Evolutionary conservation across 2,888 invertebrate species (phyloP), one percentile per base, ranked within the genome.

Genomic region (Melikaiella ostensackeni): DNA sequence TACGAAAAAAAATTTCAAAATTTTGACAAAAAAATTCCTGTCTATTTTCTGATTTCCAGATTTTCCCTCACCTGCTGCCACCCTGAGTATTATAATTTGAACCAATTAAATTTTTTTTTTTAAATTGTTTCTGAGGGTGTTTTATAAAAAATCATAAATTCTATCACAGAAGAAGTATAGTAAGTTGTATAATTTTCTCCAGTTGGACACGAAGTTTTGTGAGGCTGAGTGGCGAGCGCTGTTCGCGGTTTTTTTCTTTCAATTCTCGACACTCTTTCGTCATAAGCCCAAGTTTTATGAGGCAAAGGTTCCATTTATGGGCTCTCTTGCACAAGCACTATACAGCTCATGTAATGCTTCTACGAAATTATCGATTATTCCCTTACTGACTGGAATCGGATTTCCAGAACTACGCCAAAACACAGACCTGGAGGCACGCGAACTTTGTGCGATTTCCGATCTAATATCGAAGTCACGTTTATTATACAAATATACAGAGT

Each of bases 361-460:
- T 27, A 27, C 42, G 42, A 66, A 27, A 66, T 66, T 66, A 66
- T 66, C 42, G 66, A 66, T 66, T 66, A 66, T 66, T 46, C 27
- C 27, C 64, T 16, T 46, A 21, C 27, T 63, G n/a, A 33, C 24
- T 66, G 46, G 42, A 66, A 46, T 66, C 66, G 66, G 21, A 24
- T 27, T 66, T 66, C 42, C 24, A 24, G 42, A 66, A 27, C 19
- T 24, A 66, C 27, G 66, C 24, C 24, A 66, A 64, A 64, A 64
- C 63, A 42, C 8, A 42, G 27, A 11, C 27, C 27, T 46, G 64
- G 64, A 66, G 42, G 42, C 66, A 66, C 46, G 66, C 42, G 19
- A 66, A 42, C 27, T 46, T 24, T 11, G 19, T 0, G 38, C 0
- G 21, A 7, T 21, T 21, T 38, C 13, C 35, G 46, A 66, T 66